Evolutionary conservation across 2,888 invertebrate genomes (phyloP), one percentile per base, ranked within the genome.

Genomic region (Dicyrtoma fusca): DNA sequence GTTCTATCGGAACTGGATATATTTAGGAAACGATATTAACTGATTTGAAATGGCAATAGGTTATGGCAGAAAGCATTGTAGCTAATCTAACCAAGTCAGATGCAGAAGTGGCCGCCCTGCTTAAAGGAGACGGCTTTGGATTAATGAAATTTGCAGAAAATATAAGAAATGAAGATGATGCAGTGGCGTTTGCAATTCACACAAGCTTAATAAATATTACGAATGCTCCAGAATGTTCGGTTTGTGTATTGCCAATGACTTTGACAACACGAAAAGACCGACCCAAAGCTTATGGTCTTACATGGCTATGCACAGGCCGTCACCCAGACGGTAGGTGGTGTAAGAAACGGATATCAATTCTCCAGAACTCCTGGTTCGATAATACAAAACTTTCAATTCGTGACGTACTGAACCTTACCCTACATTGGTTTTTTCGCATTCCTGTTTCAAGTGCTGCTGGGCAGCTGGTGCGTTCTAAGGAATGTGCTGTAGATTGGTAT

Each of bases 381-480:
- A 25, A 34, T 25, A 61, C 59, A 1, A 66, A 68, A 71, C 21
- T 66, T 11, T 42, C 72, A n/a, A 26, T 17, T 6, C 34, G 6
- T n/a, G 21, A 23, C 25, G 71, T 17, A 14, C 21, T 63, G 25
- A 14, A 26, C 6, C 2, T 53, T 1, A 2, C 42, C 17, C 17
- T 66, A n/a, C 25, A 69, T 49, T 69, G 69, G 62, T 69, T 69
- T 47, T 69, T 61, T n/a, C 21, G 49, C 1, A 61, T 26, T 4
- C 23, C 19, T 11, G 69, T 69, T 10, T 47, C 61, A 8, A 1
- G 13, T n/a, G 25, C 69, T n/a, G 69, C 69, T 4, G 69, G 69
- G 13, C 49, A 69, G 17, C 14, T 69, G 6, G 61, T 25, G n/a
- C 25, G 44, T 23, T 42, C 45, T 17, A 23, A 42, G 25, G 69